These are phyloP conservation scores for Syrmaticus mikado DNA, from an alignment of 2,113 vertebrate species.

Conservation along the genomic window DNA sequence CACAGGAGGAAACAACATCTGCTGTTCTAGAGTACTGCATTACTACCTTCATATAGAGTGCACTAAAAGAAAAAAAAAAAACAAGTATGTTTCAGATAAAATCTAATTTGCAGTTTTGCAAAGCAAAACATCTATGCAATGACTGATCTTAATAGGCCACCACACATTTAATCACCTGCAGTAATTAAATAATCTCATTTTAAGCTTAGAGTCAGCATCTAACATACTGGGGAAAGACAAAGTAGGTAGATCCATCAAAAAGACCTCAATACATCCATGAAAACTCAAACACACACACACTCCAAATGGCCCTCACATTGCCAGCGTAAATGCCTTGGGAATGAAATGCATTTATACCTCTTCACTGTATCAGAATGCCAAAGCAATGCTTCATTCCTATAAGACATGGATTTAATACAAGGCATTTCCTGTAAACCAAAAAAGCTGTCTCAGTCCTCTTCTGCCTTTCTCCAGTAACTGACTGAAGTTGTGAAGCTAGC, in stretches of 20 bases:
- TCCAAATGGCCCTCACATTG: background rate
- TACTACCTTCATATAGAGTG: background rate
- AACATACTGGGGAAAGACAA: background rate
- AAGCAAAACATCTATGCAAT: background rate
- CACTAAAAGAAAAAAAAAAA: background rate
- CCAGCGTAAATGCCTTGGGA: background rate
- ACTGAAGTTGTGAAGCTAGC: background rate
- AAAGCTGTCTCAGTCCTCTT: background rate
- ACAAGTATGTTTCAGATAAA: background rate
- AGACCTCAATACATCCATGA: background rate
- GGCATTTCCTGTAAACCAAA: background rate
- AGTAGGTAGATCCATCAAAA: background rate
- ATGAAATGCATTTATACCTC: background rate
- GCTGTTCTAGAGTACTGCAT: background rate
- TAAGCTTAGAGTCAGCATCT: background rate
- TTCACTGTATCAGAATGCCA: background rate
- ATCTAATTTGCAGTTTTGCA: background rate
- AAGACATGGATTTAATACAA: background rate
- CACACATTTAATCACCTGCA: background rate
- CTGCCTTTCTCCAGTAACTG: background rate
- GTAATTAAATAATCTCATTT: background rate
- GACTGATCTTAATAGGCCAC: background rate
- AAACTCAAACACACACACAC: background rate
- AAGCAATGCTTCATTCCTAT: background rate
- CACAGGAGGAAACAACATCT: background rate